phyloP scores from a whole-genome alignment of 2,797 vertebrate genomes.

The Characodon lateralis region DNA sequence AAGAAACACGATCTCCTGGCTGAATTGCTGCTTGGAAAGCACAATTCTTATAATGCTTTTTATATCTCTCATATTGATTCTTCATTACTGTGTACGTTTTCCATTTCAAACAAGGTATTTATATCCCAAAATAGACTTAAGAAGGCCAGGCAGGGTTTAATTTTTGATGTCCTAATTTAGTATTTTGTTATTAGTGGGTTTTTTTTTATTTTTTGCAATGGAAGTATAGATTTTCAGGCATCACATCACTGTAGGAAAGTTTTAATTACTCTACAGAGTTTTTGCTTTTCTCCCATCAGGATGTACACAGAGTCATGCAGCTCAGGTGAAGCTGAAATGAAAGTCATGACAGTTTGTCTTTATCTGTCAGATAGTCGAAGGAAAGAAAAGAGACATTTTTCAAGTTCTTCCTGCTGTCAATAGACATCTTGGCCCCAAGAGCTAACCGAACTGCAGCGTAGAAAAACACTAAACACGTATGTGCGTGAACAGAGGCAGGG shows the following conservation, averaged over 20 bases:
- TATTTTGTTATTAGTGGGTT: not conserved
- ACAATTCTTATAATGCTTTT: conserved; percentile 55
- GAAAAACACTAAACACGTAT: not conserved
- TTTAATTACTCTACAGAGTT: not conserved
- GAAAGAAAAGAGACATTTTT: not conserved
- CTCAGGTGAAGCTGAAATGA: not conserved
- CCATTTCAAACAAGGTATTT: conserved; percentile 11
- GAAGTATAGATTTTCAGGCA: not conserved
- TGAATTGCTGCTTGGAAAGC: conserved; percentile 46
- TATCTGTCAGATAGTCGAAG: conserved; percentile 7
- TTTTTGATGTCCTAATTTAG: not conserved
- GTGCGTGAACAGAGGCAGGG: too few relatives aligned
- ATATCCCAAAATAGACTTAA: not conserved
- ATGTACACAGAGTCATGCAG: not conserved
- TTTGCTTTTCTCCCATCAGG: not conserved
- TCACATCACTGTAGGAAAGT: not conserved
- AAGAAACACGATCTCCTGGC: conserved; percentile 43
- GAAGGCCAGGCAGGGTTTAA: not conserved
- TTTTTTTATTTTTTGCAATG: too few relatives aligned
- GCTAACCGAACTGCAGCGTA: not conserved
- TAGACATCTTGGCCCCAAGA: not conserved
- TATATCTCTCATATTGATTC: conserved; percentile 45
- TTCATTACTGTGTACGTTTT: conserved; percentile 8
- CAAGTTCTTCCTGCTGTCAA: not conserved
- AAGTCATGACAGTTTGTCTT: conserved; percentile 9